Evolutionary conservation across 2,113 vertebrate genomes (phyloP).

Genomic region (Paramisgurnus dabryanus): DNA sequence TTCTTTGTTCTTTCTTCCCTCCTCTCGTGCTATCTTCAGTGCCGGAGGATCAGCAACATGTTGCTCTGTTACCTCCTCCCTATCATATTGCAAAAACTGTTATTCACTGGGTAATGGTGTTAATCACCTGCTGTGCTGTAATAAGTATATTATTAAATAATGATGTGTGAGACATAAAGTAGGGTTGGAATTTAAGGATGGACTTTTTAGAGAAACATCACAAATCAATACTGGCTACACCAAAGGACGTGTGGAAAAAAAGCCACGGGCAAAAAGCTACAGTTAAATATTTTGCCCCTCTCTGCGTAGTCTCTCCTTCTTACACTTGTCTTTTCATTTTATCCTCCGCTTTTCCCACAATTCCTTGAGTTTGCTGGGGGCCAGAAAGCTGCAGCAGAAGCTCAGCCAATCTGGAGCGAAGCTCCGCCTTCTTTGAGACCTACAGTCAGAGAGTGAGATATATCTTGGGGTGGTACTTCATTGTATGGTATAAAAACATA

Average conservation of each 20-base stretch:
- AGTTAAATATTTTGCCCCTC: conserved; percentile 42
- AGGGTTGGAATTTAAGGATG: not conserved
- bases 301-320: conserved; percentile 65
- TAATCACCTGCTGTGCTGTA: not conserved
- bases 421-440: conserved; percentile 81
- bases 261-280: conserved; percentile 7
- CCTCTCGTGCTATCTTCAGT: conserved; percentile 34
- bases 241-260: not conserved
- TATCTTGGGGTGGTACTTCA: not conserved
- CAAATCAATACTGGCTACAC: conserved; percentile 2
- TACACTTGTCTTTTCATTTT: conserved; percentile 84
- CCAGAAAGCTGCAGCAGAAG: conserved; percentile 79
- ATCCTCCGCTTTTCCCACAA: conserved; percentile 73
- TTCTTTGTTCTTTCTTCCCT: conserved; percentile 1
- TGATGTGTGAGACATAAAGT: conserved; percentile 3
- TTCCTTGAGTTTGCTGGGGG: conserved; percentile 76
- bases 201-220: conserved; percentile 28
- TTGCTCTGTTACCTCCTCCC: conserved; percentile 24
- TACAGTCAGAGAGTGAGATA: conserved; percentile 59
- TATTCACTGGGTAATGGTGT: not conserved
- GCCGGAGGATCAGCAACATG: conserved; percentile 2
- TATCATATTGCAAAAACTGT: not conserved
- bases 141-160: not conserved
- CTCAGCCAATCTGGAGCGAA: conserved; percentile 81
- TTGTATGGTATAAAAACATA: not conserved